Percentiles rank a stretch among this genome's conserved stretches.
Conservation (phyloP, 2,888 invertebrate species). For the Tipula confusa region DNA sequence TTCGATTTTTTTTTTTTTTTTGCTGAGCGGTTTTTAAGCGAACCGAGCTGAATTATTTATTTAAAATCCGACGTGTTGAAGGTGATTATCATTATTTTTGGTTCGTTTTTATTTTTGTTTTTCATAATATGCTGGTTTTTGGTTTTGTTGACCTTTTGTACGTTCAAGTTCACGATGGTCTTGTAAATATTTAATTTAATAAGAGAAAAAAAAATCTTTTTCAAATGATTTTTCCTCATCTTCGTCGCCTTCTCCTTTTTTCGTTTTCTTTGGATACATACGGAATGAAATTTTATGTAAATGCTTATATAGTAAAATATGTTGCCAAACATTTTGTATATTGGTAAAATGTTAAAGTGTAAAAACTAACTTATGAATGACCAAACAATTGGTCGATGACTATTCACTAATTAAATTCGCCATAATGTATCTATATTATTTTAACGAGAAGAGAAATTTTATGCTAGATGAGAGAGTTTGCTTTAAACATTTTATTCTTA, state of each 20-base stretch:
- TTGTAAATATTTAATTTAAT: conserved; percentile 7
- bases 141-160: conserved; percentile 8
- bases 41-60: neutral
- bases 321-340: neutral
- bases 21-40: neutral
- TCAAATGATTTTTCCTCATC: neutral
- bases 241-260: neutral
- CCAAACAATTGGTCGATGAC: no score
- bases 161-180: conserved; percentile 3
- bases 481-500: no score
- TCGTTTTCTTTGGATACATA: neutral
- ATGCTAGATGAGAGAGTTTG: no score
- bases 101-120: neutral
- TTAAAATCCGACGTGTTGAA: conserved; percentile 1
- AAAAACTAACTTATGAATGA: neutral
- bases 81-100: conserved; percentile 25
- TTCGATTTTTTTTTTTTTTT: neutral
- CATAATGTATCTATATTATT: no score
- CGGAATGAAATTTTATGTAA: neutral
- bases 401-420: no score
- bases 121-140: neutral
- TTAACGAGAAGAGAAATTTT: no score
- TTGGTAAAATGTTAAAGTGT: neutral
- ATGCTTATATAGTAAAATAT: neutral
- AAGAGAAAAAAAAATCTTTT: neutral